Evolutionary conservation across 2,888 invertebrate species (phyloP).

Genomic region (Leptopilina myrica): DNA sequence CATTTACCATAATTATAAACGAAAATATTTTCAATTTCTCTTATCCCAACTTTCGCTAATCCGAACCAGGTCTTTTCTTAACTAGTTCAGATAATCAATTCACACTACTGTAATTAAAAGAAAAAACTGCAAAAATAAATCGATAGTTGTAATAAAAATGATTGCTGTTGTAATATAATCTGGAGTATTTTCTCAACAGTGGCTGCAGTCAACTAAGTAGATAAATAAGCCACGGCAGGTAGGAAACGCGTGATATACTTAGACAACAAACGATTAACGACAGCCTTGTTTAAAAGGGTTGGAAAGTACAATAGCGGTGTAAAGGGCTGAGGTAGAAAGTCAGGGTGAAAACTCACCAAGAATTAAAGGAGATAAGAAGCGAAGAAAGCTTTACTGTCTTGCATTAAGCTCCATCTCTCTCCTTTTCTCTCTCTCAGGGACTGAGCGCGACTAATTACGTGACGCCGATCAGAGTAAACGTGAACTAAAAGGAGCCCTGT

Average conservation of each 20-base stretch:
- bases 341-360: conserved; percentile 46
- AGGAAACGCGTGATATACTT: conserved; percentile 66
- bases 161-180: conserved; percentile 2
- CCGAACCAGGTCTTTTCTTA: too few species aligned
- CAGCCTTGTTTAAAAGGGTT: conserved; percentile 62
- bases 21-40: too few species aligned
- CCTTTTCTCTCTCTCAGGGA: conserved; percentile 46
- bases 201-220: background rate
- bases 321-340: conserved; percentile 51
- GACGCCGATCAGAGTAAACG: conserved; percentile 74
- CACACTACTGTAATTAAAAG: too few species aligned
- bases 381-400: conserved; percentile 63
- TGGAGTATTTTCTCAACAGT: background rate
- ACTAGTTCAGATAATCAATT: too few species aligned
- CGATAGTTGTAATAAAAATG: too few species aligned
- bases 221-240: conserved; percentile 53
- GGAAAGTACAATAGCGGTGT: conserved; percentile 59
- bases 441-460: conserved; percentile 74
- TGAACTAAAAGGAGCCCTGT: conserved; percentile 73
- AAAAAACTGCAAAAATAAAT: too few species aligned
- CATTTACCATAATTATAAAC: too few species aligned
- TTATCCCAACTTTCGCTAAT: too few species aligned
- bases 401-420: conserved; percentile 59
- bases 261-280: conserved; percentile 74
- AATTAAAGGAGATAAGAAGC: conserved; percentile 50